Conservation (phyloP, 2,888 invertebrate species). For the Dolichopus griseipennis region DNA sequence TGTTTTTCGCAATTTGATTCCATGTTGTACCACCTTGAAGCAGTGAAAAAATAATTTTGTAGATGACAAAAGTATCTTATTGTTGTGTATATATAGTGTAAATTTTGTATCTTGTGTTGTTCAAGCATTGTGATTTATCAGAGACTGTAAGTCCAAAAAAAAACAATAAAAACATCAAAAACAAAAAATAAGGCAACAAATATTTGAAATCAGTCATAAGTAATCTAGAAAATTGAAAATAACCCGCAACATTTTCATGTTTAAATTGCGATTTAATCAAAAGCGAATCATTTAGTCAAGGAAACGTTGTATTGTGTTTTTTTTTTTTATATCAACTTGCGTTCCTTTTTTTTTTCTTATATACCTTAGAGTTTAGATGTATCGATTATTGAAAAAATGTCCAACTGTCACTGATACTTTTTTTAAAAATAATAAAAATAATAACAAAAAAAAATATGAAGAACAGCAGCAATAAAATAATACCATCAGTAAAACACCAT, state of each 20-base stretch:
- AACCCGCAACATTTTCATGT: not conserved
- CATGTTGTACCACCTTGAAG: not conserved
- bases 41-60: not conserved
- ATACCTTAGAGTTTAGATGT: not conserved
- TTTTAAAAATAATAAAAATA: not conserved
- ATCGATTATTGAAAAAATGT: constrained; percentile 1
- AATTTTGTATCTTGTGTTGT: not conserved
- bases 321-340: too few relatives aligned
- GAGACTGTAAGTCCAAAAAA: not conserved
- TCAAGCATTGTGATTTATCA: not conserved
- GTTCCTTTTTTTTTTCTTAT: too few relatives aligned
- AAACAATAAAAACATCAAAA: not conserved
- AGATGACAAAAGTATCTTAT: not conserved
- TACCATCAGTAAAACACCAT: not conserved
- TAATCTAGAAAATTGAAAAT: not conserved
- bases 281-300: not conserved
- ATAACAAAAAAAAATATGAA: not conserved
- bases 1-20: not conserved
- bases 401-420: not conserved
- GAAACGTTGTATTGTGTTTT: too few relatives aligned
- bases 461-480: not conserved
- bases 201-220: not conserved
- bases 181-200: too few relatives aligned
- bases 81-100: too few relatives aligned
- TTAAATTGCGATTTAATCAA: not conserved